Evolutionary conservation across 2,113 vertebrate genomes (phyloP), one percentile per base, ranked within the genome.

Genomic region (Numida meleagris): DNA sequence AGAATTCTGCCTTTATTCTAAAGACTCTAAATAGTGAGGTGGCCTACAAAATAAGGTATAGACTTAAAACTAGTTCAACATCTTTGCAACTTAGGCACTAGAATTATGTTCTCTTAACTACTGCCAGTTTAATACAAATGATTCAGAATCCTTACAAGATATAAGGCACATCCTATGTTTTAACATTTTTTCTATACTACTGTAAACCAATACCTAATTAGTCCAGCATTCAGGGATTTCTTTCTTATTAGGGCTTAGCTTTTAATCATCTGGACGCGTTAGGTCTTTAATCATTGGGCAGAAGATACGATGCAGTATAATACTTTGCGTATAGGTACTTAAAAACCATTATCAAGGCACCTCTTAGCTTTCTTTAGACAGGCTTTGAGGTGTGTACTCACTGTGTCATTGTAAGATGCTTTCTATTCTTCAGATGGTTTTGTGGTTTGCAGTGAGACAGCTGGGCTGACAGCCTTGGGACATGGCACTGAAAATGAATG

Each of bases 381-480:
- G 61, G 25, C 40, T 74, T 55, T 34, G 72, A 59, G 29, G 51
- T 72, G 43, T 61, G 34, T 38, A 57, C 48, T 76, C 18, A 4
- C 15, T 42, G 58, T 72, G 58, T 61, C 48, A 7, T 40, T 77
- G 29, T 46, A 48, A 74, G 61, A 53, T 65, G 42, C 51, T 50
- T 65, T 71, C 18, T 72, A 1, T 67, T 86, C 36, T 33, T 73
- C 45, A 42, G 15, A 36, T 73, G 0, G 0, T 77, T 53, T 24
- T 61, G 43, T 84, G 33, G 17, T 42, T 94, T 92, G 53, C 66
- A 75, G 53, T 38, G 25, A 75, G 62, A 38, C 65, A 78, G 43
- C 34, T 65, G 53, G 29, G 61, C 20, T 53, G 66, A 46, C 19
- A 0, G 0, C 67, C 0, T 0, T 17, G 53, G 43, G 31, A 29